Evolutionary conservation across 2,888 invertebrate species (phyloP).

Genomic region (Brenthis ino): DNA sequence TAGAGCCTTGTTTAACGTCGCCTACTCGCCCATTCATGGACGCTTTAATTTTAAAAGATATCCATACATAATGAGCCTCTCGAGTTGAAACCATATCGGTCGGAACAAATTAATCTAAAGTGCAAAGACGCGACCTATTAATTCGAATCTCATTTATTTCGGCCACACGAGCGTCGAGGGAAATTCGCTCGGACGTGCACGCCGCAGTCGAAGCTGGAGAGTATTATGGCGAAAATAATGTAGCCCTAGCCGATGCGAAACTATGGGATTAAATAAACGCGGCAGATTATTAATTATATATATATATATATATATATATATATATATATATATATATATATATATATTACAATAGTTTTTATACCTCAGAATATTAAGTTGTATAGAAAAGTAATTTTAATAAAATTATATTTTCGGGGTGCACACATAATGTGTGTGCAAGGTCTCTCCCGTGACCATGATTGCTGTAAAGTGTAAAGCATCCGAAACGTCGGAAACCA

Average conservation of each 20-base stretch:
- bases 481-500: too few species aligned
- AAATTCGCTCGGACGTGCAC: slow-evolving; percentile 23
- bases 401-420: too few species aligned
- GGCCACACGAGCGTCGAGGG: slow-evolving; percentile 23
- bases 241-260: slow-evolving; percentile 4
- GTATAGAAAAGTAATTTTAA: too few species aligned
- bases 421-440: too few species aligned
- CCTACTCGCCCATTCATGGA: not conserved
- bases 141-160: slow-evolving; percentile 26
- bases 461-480: too few species aligned
- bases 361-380: too few species aligned
- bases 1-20: not conserved
- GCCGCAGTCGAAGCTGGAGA: slow-evolving; percentile 7
- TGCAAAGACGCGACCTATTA: slow-evolving; percentile 25
- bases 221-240: slow-evolving; percentile 22
- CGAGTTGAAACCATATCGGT: slow-evolving; percentile 17
- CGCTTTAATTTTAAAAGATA: slow-evolving; percentile 2
- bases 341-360: too few species aligned
- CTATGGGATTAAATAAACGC: slow-evolving; percentile 3
- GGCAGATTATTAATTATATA: too few species aligned
- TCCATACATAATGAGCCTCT: slow-evolving; percentile 11
- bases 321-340: too few species aligned
- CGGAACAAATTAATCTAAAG: slow-evolving; percentile 30
- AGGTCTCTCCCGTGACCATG: too few species aligned
- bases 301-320: too few species aligned